Base-by-base conservation (phyloP, 2,888 invertebrate genomes). In the Aricia artaxerxes region DNA sequence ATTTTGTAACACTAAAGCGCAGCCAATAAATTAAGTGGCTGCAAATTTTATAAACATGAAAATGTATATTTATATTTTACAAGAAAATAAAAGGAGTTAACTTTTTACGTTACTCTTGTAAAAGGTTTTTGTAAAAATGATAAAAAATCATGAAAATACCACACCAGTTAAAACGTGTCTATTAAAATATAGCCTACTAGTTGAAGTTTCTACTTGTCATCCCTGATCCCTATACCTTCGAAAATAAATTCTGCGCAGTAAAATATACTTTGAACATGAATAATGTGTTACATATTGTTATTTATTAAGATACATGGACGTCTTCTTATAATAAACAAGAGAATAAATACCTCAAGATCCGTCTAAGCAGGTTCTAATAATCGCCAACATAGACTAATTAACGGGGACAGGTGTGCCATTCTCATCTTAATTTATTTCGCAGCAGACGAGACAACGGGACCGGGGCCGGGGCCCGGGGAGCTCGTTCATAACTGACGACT, bases 401-500 rank as follows among this genome's bases (percentile, higher is more conserved):
- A 69, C 69, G 1, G 7, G 38, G 69, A 69, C 5, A 69, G 35
- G 35, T 69, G 69, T 4, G 16, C 5, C 69, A 16, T 69, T 69
- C 5, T 69, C 69, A 38, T 69, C 69, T 69, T 38, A 69, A 69
- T 69, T 69, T 69, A 69, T 38, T 69, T 38, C 13, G 4, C 24
- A 13, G 35, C 69, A 35, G 69, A 69, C 69, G 69, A 69, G 69
- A 69, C 69, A 69, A 38, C 35, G 69, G 35, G 69, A 69, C 69
- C 69, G 9, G 38, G 13, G 69, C 24, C 69, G 9, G 69, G 35
- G 69, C 38, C 69, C 69, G 9, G 38, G 13, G 69, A 69, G 35
- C 5, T 38, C 31, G 35, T 69, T 11, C 24, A 64, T 64, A 69
- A 69, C 69, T 69, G 35, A 38, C 31, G 35, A 69, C 13, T 69